phyloP scores from a whole-genome alignment of 2,113 vertebrate species.

The Clarias gariepinus region DNA sequence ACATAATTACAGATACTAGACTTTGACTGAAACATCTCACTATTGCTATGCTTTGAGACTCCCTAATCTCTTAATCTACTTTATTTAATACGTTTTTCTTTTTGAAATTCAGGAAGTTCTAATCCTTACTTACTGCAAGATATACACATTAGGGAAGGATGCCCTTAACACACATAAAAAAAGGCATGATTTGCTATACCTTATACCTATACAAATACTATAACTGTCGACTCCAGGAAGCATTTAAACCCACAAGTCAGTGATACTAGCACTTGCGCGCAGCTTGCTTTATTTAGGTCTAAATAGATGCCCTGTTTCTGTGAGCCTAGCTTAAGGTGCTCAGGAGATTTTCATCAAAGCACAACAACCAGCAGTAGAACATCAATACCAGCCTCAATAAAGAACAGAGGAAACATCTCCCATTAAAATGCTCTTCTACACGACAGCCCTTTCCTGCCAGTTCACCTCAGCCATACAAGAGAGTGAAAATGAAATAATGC shows the following conservation, averaged over 20 bases:
- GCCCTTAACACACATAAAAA: not conserved
- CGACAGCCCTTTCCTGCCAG: conserved; percentile 32
- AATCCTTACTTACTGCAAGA: not conserved
- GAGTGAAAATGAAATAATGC: conserved; percentile 36
- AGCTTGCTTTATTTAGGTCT: conserved; percentile 33
- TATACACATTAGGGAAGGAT: not conserved
- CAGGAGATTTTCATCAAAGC: conserved; percentile 29
- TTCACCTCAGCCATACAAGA: conserved; percentile 33
- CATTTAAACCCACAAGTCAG: not conserved
- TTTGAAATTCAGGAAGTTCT: not conserved
- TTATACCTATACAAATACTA: too few relatives aligned
- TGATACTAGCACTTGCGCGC: not conserved
- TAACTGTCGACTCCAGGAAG: not conserved
- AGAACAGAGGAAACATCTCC: conserved; percentile 33
- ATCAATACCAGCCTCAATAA: conserved; percentile 41
- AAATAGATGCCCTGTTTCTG: not conserved
- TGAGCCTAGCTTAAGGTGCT: conserved; percentile 15
- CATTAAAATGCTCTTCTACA: conserved; percentile 24
- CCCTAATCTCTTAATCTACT: not conserved
- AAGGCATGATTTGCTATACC: not conserved
- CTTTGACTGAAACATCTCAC: not conserved
- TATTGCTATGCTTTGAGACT: too few relatives aligned
- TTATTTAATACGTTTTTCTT: not conserved
- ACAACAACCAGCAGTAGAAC: conserved; percentile 18
- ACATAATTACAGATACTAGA: conserved; percentile 23